Evolutionary conservation across 2,888 invertebrate genomes (phyloP).

Genomic region (Campoletis raptor): DNA sequence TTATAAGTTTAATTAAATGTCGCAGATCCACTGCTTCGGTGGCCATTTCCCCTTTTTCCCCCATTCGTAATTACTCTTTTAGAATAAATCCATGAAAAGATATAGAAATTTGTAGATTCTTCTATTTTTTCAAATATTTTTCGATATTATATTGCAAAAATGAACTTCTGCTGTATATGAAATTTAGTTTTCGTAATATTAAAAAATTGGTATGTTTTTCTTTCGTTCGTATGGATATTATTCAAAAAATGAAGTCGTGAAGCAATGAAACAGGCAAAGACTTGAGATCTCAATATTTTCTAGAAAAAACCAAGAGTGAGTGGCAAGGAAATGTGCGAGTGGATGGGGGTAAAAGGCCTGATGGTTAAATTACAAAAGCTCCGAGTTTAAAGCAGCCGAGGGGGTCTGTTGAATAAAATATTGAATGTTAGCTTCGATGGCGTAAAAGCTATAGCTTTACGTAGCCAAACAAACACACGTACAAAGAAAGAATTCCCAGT

Average conservation of each 20-base stretch:
- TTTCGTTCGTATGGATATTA: not conserved
- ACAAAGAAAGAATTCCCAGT: not conserved
- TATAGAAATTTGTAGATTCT: no score
- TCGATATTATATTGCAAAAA: no score
- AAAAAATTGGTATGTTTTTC: not conserved
- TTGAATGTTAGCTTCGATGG: slow-evolving; percentile 27
- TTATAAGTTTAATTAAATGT: slow-evolving; percentile 51
- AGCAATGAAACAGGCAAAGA: not conserved
- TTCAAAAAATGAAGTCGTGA: not conserved
- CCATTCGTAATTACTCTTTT: slow-evolving; percentile 32
- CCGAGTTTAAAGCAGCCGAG: slow-evolving; percentile 14
- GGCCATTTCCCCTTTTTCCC: not conserved
- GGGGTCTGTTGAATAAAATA: slow-evolving; percentile 55
- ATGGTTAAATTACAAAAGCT: slow-evolving; percentile 20
- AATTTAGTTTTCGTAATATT: no score
- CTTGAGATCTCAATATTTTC: not conserved
- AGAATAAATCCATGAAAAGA: not conserved
- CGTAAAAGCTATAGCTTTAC: not conserved
- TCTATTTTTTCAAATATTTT: no score
- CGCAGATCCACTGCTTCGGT: slow-evolving; percentile 22
- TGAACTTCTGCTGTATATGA: no score
- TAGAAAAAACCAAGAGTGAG: not conserved
- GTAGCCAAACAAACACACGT: slow-evolving; percentile 5
- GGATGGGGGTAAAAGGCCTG: not conserved
- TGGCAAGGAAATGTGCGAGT: no score